phyloP scores from a whole-genome alignment of 2,888 invertebrate species.

The Epinotia demarniana region DNA sequence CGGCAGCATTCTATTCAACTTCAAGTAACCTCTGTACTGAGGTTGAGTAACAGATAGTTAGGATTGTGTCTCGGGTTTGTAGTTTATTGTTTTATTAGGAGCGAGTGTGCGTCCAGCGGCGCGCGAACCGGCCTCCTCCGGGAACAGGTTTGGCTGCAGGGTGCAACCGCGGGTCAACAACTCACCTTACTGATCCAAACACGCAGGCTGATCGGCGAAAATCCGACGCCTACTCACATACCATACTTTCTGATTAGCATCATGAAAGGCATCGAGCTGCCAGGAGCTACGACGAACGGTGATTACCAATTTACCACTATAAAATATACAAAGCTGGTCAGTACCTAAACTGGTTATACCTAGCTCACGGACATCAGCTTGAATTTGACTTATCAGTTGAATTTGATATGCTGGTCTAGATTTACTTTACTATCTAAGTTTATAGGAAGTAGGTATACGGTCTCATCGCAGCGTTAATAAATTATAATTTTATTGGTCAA shows the following conservation, averaged over 20 bases:
- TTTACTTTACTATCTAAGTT: not conserved
- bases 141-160: conserved; percentile 76
- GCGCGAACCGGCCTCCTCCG: conserved; percentile 56
- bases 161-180: conserved; percentile 75
- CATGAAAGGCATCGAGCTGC: conserved; percentile 51
- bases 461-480: conserved; percentile 11
- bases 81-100: conserved; percentile 62
- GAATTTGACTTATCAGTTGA: too few relatives aligned
- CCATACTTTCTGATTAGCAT: conserved; percentile 67
- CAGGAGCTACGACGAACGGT: conserved; percentile 31
- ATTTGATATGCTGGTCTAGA: too few relatives aligned
- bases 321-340: conserved; percentile 21
- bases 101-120: conserved; percentile 51
- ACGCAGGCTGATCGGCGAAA: conserved; percentile 75
- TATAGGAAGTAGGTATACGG: conserved; percentile 10
- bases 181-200: conserved; percentile 74
- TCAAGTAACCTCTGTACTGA: not conserved
- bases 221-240: conserved; percentile 66
- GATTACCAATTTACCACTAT: not conserved
- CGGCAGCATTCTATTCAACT: conserved; percentile 52
- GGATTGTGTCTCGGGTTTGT: conserved; percentile 58
- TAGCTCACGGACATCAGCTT: not conserved
- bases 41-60: conserved; percentile 38
- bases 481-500: conserved; percentile 16
- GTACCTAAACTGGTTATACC: not conserved